Base-by-base conservation (phyloP, 2,113 vertebrate species). In the Odocoileus hemionus region DNA sequence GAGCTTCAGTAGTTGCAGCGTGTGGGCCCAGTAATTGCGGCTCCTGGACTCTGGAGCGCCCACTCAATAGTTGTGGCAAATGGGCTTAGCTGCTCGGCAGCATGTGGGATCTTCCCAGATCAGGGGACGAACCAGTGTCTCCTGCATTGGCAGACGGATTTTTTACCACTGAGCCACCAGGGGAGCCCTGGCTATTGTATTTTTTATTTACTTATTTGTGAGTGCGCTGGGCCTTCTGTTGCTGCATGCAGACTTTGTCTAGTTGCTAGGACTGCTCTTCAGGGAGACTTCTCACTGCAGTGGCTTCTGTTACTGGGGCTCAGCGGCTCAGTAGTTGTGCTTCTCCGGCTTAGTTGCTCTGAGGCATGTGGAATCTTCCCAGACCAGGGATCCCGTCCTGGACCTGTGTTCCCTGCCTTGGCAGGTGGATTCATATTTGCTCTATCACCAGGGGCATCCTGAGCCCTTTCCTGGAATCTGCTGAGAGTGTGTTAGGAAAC, bases 231-330 rank as follows among this genome's bases (percentile, higher is more conserved):
- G 39, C 14, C 23, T 76, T 76, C 39, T 26, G 23, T 26, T 26
- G 39, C 70, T 76, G 23, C 23, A 3, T 74, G 23, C 39, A 76
- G 70, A 43, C 70, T 43, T 76, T 43, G 12, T 76, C 36, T 39
- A 25, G 12, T 7, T 76, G 39, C 39, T 14, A 43, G 39, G 39
- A 43, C 36, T 76, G 0, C 39, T 43, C 36, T 43, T 76, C 3
- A 0, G 0, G 13, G 39, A 43, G 12, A 39, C 23, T 76, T 76
- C 70, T 43, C 23, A 14, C 36, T 76, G 70, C 36, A 7, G 1
- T 43, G 23, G 36, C 36, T 14, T 26, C 39, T 26, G 19, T 74
- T 6, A 4, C 7, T 26, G 70, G 36, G 70, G 39, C 70, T 43
- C 70, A 43, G 15, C 12, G 23, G 39, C 70, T 76, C 12, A 43